Base-by-base conservation (phyloP, 2,797 vertebrate genomes). In the Eulemur albifrons region DNA sequence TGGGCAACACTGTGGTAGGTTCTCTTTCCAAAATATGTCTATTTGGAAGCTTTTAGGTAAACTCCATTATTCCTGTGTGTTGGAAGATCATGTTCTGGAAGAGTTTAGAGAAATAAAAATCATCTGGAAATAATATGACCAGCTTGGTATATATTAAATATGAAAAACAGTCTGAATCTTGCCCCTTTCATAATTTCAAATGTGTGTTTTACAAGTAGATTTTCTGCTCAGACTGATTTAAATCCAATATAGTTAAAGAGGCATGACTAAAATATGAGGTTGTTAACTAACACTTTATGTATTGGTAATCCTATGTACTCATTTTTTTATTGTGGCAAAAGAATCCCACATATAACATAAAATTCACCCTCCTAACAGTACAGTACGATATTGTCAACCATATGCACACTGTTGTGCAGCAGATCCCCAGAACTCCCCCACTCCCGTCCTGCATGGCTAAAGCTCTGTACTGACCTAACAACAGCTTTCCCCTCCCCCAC, bases 101-200 rank as follows among this genome's bases (percentile, higher is more conserved):
- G 54, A 86, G 14, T 82, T 77, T 43, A 35, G 30, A 92, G 52
- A 77, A 90, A 91, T 92, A 90, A 88, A 90, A 67, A 57, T 86
- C 32, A 35, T 69, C 40, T 77, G 72, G 50, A 80, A 88, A 85
- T 92, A 93, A 83, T 73, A 76, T 11, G 61, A 92, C 40, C 20
- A 54, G 67, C 7, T 57, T 75, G 59, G 25, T 93, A 30, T 67
- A 86, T 85, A 52, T 52, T 13, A 45, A 85, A 57, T 82, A 50
- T 82, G 45, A 57, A 97, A 97, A 95, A 52, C 25, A 43, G 32
- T 48, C 27, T 83, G 38, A 81, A 38, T 63, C 38, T 15, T 95
- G 5, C 59, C 61, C 77, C 18, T 85, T 94, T 75, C 45, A 69
- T 96, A 82, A 92, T 92, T 89, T 75, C n/a, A 86, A 50, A 57